Base-by-base conservation (phyloP, 2,888 invertebrate species). In the Amiota minor region DNA sequence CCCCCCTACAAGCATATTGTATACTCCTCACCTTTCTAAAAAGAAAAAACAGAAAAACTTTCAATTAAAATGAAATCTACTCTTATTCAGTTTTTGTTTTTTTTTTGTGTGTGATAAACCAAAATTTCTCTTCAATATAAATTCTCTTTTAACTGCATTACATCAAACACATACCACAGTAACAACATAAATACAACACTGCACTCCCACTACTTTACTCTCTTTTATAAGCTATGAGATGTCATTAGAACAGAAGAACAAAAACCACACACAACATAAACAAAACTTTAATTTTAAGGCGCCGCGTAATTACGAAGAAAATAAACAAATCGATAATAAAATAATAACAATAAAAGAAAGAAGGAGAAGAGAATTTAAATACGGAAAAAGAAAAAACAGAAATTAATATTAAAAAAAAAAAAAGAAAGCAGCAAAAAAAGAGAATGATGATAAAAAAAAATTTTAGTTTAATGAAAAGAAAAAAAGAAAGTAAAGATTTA, bases 401-500 rank as follows among this genome's bases (percentile, higher is more conserved):
- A 16, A 47, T 23, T 74, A 76, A 74, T 46, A 45, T 68, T 23
- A 72, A 68, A 77, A 69, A 73, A 69, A 61, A 78, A 72, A 70
- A 77, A 73, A 75, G 76, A 74, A 73, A 76, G 18, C 68, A 68
- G 23, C 18, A n/a, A 50, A 50, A 20, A 49, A 45, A 6, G 49
- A 16, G 16, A 68, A 18, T 18, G 9, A 76, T 76, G 49, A 55
- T 67, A 76, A 76, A 74, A 23, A 73, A 74, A 74, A 84, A 80
- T 84, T 81, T 85, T 82, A 82, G 84, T 77, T 62, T 76, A 77
- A 78, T 74, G 75, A 70, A 74, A 76, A 77, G 73, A 71, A 72
- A 75, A 65, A 46, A 61, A 72, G 59, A 71, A 72, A 79, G 70
- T 72, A 56, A 72, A 45, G 50, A 59, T 20, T 72, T 78, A 76